Conservation (phyloP, 92 coral and sea anemone species). For the Pocillopora grandis region DNA sequence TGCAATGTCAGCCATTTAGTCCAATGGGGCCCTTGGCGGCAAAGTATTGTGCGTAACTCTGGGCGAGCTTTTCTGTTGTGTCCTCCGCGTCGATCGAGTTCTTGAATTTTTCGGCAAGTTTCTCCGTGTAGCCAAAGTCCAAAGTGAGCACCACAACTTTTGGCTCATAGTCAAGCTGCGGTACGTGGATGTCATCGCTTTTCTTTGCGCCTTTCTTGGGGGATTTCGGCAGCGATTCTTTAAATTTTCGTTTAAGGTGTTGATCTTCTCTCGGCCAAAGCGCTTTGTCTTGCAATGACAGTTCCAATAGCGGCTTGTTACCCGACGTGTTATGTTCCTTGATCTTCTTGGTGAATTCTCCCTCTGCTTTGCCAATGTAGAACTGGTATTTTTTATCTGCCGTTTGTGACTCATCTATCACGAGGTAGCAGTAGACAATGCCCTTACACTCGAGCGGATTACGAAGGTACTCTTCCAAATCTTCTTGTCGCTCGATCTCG, state of each 20-base stretch:
- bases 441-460: slow-evolving; percentile 80
- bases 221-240: slow-evolving; percentile 35
- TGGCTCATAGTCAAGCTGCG: slow-evolving; percentile 48
- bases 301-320: slow-evolving; percentile 58
- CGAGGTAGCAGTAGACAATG: slow-evolving; percentile 66
- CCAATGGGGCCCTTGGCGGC: slow-evolving; percentile 84
- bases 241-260: slow-evolving; percentile 32
- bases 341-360: slow-evolving; percentile 55
- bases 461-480: slow-evolving; percentile 63
- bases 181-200: slow-evolving; percentile 15
- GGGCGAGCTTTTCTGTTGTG: slow-evolving; percentile 56
- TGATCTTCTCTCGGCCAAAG: slow-evolving; percentile 52
- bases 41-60: slow-evolving; percentile 76
- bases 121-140: slow-evolving; percentile 82
- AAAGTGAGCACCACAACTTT: slow-evolving; percentile 71
- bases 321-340: slow-evolving; percentile 54
- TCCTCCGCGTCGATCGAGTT: slow-evolving; percentile 69
- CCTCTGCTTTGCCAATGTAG: slow-evolving; percentile 71
- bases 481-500: slow-evolving; percentile 66
- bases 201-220: slow-evolving; percentile 24
- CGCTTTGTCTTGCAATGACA: slow-evolving; percentile 62
- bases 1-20: slow-evolving; percentile 49
- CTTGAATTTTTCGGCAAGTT: slow-evolving; percentile 47
- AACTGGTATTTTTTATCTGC: slow-evolving; percentile 66
- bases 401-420: slow-evolving; percentile 48